phyloP scores from a whole-genome alignment of 1,140 invertebrate genomes.

The Anoplophora glabripennis region DNA sequence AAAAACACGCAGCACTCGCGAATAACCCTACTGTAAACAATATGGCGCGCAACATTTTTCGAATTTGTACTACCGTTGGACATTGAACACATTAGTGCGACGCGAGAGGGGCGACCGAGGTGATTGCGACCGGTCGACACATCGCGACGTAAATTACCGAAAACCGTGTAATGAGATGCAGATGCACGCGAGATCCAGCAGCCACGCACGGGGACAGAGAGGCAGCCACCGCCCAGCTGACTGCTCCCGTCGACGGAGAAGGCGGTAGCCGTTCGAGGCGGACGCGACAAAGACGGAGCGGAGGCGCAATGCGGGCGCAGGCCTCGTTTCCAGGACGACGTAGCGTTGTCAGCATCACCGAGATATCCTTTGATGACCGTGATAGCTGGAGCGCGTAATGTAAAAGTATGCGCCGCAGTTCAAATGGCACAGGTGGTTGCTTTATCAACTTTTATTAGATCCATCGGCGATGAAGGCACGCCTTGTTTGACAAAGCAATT shows the following conservation, averaged over 20 bases:
- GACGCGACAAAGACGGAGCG: slow-evolving; percentile 2
- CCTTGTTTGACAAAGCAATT: neutral
- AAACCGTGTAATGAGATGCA: slow-evolving; percentile 12
- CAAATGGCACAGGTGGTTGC: slow-evolving; percentile 6
- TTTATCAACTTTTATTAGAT: neutral
- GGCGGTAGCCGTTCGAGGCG: neutral
- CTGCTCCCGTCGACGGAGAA: slow-evolving; percentile 20
- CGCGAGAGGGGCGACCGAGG: neutral
- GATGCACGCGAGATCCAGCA: slow-evolving; percentile 9
- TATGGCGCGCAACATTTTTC: slow-evolving; percentile 22
- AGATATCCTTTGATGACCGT: slow-evolving; percentile 10
- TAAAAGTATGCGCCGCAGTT: slow-evolving; percentile 4
- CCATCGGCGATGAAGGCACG: neutral
- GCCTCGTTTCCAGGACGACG: slow-evolving; percentile 36
- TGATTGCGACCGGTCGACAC: slow-evolving; percentile 11
- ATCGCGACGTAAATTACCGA: slow-evolving; percentile 11
- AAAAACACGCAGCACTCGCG: slow-evolving; percentile 20
- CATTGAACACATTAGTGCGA: slow-evolving; percentile 7
- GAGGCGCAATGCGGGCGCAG: slow-evolving; percentile 24
- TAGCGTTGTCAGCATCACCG: slow-evolving; percentile 25
- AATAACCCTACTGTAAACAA: slow-evolving; percentile 14
- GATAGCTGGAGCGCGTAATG: slow-evolving; percentile 3
- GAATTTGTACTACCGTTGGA: neutral
- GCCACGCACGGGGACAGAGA: slow-evolving; percentile 4
- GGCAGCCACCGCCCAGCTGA: slow-evolving; percentile 29